These are phyloP conservation scores for Notamacropus eugenii DNA, from an alignment of 2,797 vertebrate genomes.

Conservation along the genomic window DNA sequence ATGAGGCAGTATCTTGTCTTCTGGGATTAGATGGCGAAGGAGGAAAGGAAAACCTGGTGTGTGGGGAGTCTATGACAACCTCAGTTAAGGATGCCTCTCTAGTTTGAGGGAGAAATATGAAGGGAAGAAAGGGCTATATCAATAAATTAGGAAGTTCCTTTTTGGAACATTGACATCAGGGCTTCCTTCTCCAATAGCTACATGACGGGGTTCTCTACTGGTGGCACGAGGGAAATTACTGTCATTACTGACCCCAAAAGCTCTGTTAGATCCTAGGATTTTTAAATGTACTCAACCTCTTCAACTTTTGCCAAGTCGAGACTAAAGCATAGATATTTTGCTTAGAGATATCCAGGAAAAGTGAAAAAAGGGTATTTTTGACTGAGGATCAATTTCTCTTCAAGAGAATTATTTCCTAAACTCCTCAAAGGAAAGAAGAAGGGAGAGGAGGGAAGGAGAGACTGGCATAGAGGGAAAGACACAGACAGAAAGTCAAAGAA, in stretches of 20 bases:
- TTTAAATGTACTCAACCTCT: not conserved
- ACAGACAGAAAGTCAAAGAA: not conserved
- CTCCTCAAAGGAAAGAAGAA: conserved; percentile 54
- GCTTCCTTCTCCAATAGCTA: not conserved
- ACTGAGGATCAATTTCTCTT: conserved; percentile 65
- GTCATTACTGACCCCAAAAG: not conserved
- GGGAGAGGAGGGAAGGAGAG: conserved; percentile 9
- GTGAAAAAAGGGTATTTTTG: not conserved
- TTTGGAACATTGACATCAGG: conserved; percentile 23
- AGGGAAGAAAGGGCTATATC: conserved; percentile 6
- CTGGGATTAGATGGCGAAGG: conserved; percentile 34
- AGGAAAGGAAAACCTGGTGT: conserved; percentile 45
- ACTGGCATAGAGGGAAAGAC: not conserved
- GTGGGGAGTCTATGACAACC: conserved; percentile 20
- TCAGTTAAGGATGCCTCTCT: not conserved
- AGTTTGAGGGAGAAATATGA: not conserved
- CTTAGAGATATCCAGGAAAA: conserved; percentile 32
- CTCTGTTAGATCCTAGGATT: not conserved
- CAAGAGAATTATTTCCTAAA: conserved; percentile 59
- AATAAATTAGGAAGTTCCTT: conserved; percentile 3
- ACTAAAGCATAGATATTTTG: not conserved
- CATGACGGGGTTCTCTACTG: not conserved
- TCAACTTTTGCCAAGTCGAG: not conserved
- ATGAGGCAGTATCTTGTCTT: conserved; percentile 66
- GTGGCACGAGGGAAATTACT: not conserved